Evolutionary conservation across 92 coral and sea anemone species (phyloP).

Genomic region (Palythoa caribaeorum): DNA sequence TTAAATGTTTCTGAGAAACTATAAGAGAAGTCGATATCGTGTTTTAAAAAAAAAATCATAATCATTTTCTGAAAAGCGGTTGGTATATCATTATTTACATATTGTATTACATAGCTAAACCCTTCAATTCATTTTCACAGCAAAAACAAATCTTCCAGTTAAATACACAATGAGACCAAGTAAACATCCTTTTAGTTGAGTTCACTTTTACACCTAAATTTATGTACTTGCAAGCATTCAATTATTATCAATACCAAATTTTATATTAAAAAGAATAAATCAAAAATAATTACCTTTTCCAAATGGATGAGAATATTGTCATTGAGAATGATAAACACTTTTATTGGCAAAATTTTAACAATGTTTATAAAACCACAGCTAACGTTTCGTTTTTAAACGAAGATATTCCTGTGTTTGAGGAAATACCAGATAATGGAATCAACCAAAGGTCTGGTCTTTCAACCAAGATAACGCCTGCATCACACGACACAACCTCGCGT

Average conservation of each 20-base stretch:
- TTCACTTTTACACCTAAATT: background rate
- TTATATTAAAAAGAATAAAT: slow-evolving; percentile 7
- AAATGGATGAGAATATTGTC: background rate
- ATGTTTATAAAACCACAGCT: background rate
- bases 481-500: background rate
- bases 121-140: background rate
- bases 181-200: slow-evolving; percentile 9
- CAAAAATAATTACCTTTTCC: background rate
- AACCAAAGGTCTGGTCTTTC: background rate
- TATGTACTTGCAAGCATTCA: slow-evolving; percentile 16
- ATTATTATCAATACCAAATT: slow-evolving; percentile 8
- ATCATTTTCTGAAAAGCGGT: background rate
- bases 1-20: slow-evolving; percentile 9
- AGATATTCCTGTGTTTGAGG: no score
- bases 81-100: background rate
- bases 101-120: background rate
- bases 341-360: background rate
- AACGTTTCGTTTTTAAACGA: background rate
- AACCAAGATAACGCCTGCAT: background rate
- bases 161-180: slow-evolving; percentile 3
- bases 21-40: background rate
- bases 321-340: slow-evolving; percentile 7
- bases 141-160: slow-evolving; percentile 9
- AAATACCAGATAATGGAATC: background rate
- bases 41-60: background rate